Conservation (phyloP, 2,113 vertebrate species). For the Mustela nigripes region DNA sequence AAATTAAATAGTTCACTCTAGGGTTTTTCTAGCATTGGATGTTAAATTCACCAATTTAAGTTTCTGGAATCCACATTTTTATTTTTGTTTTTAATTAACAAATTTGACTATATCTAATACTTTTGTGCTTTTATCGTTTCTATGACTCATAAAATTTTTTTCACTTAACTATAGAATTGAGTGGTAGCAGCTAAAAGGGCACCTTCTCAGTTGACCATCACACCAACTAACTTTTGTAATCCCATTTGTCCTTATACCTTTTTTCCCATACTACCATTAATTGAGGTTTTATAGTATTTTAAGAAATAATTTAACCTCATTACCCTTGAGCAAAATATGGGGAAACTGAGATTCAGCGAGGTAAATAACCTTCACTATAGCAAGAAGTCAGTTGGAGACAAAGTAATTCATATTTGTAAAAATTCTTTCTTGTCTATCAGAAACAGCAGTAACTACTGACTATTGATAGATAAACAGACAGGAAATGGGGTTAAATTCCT, state of each 20-base stretch:
- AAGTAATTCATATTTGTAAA: background rate
- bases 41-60: background rate
- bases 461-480: background rate
- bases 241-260: background rate
- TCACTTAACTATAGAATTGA: background rate
- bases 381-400: background rate
- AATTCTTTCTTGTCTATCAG: background rate
- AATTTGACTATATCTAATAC: background rate
- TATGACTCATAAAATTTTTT: background rate
- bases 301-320: background rate
- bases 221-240: background rate
- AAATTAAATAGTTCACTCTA: background rate
- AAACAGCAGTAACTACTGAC: background rate
- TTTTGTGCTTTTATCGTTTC: background rate
- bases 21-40: background rate
- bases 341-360: background rate
- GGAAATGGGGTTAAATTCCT: slow-evolving; percentile 17
- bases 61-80: background rate
- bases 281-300: background rate
- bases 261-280: background rate
- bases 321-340: background rate
- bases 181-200: background rate
- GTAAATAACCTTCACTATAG: slow-evolving; percentile 21
- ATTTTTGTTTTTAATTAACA: background rate
- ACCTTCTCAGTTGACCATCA: background rate